Evolutionary conservation across 1,140 invertebrate genomes (phyloP), one percentile per base, ranked within the genome.

Genomic region (Prorops nasuta): DNA sequence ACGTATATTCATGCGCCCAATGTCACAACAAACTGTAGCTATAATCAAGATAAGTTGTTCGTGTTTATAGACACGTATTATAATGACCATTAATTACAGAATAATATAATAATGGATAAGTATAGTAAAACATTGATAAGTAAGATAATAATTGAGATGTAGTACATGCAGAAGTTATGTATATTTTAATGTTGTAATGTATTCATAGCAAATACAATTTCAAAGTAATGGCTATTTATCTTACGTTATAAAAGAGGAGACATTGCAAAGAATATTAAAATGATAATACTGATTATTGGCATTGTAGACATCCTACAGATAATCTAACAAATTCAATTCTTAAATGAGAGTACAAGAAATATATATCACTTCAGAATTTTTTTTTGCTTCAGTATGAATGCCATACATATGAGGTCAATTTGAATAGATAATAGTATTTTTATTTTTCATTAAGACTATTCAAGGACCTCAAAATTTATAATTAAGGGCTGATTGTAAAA

Each of bases 111-210:
- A 56, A 48, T 41, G 24, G 56, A 43, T 48, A 37, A 54, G 31
- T 22, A 56, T 48, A 63, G 57, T 46, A 46, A 34, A 46, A 56
- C 51, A 36, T 44, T 41, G n/a, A n/a, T 38, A 19, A 44, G 2
- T 12, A 28, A 48, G 38, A 49, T 47, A 49, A 58, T 63, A 49
- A 54, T 49, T 63, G 61, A 53, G 52, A 63, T 63, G 62, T 69
- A 70, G 57, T 70, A 69, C 50, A 56, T 69, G 61, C 64, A 69
- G 61, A 60, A 54, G 63, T 61, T 66, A 67, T 61, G 58, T 73
- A 73, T 69, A 73, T 69, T 71, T 70, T 73, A 73, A 66, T 61
- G 65, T 72, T 64, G 60, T 72, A 63, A 71, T 60, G 65, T 72
- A 66, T 68, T 73, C 60, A 69, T 69, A 71, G 54, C 62, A 62